phyloP scores from a whole-genome alignment of 2,888 invertebrate species.

The Vanessa cardui region DNA sequence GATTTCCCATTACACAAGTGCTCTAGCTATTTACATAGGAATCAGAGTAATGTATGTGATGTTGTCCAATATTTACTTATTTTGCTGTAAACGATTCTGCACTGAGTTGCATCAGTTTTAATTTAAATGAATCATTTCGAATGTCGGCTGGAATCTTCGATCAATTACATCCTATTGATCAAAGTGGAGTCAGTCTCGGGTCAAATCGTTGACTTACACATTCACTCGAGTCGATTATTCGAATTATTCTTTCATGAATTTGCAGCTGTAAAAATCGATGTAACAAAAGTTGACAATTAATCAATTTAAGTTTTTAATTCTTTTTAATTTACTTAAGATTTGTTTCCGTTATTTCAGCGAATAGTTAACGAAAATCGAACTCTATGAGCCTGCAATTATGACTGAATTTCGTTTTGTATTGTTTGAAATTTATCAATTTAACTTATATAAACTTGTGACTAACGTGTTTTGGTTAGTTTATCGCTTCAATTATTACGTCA shows the following conservation, averaged over 20 bases:
- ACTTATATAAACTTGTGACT: slow-evolving; percentile 35
- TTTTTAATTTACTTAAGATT: too few relatives aligned
- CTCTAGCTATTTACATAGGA: too few relatives aligned
- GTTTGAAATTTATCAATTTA: slow-evolving; percentile 46
- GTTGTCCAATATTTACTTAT: too few relatives aligned
- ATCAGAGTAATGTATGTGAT: too few relatives aligned
- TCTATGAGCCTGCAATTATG: not conserved
- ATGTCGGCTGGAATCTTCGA: slow-evolving; percentile 31
- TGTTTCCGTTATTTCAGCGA: too few relatives aligned
- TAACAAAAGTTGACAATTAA: too few relatives aligned
- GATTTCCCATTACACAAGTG: too few relatives aligned
- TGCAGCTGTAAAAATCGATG: too few relatives aligned
- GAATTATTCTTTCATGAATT: too few relatives aligned
- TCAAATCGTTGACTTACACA: slow-evolving; percentile 45
- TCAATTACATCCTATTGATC: slow-evolving; percentile 70
- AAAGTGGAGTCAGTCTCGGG: slow-evolving; percentile 52
- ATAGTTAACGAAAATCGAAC: too few relatives aligned
- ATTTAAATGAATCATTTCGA: slow-evolving; percentile 1
- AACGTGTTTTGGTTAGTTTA: slow-evolving; percentile 25
- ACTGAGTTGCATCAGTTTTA: slow-evolving; percentile 5
- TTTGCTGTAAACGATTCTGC: not conserved
- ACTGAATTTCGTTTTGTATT: not conserved
- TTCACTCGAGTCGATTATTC: too few relatives aligned
- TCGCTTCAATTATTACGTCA: slow-evolving; percentile 16
- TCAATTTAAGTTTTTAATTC: too few relatives aligned